Evolutionary conservation across 2,797 vertebrate genomes (phyloP).

Genomic region (Pithecia hirsuta): DNA sequence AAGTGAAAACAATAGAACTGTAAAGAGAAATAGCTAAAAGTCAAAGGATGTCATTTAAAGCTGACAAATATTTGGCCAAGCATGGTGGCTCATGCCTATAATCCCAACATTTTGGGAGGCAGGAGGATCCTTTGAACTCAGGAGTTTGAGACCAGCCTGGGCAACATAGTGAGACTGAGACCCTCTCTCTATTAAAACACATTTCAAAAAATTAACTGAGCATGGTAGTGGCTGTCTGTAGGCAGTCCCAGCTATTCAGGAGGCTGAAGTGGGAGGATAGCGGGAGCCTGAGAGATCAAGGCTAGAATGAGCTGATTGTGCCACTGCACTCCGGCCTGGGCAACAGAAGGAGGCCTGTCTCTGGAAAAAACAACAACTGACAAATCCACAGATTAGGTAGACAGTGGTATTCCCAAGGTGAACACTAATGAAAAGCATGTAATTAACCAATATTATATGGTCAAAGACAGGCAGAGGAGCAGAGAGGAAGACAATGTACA

Average conservation of each 20-base stretch:
- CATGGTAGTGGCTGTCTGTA: not conserved
- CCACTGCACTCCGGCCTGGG: not conserved
- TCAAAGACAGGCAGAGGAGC: not conserved
- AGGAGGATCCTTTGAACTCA: not conserved
- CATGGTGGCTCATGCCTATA: not conserved
- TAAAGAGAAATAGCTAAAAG: not conserved
- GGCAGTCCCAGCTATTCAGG: not conserved
- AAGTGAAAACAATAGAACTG: not conserved
- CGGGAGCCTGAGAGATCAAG: not conserved
- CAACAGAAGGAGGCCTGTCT: not conserved
- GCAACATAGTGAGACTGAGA: not conserved
- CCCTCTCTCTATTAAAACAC: not conserved
- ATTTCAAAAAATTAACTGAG: not conserved
- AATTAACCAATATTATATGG: not conserved
- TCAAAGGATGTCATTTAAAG: not conserved
- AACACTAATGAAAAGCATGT: not conserved
- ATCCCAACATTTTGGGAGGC: not conserved
- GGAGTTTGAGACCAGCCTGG: not conserved
- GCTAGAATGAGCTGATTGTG: not conserved
- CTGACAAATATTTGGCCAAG: not conserved
- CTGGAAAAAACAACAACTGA: not conserved
- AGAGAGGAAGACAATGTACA: not conserved
- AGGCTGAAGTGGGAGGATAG: not conserved
- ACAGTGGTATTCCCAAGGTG: not conserved
- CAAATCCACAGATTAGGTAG: not conserved